Evolutionary conservation across 1,140 invertebrate genomes (phyloP), one percentile per base, ranked within the genome.

Genomic region (Anagrus nilaparvatae): DNA sequence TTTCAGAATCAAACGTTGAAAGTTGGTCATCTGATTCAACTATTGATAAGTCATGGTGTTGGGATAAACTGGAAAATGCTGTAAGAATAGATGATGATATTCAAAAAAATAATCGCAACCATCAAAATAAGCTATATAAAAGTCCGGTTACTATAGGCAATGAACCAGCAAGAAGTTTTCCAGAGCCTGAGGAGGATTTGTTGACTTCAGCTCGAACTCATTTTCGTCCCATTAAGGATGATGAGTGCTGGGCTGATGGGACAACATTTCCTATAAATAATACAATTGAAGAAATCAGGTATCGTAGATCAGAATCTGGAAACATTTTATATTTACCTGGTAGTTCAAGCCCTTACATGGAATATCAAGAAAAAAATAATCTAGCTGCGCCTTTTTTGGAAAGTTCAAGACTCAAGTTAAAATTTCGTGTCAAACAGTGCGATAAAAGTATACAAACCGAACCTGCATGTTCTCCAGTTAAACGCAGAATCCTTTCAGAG

Each of bases 121-220:
- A 59, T 48, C 55, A 60, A 32, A 50, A 54, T 24, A 49, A 55
- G 43, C 50, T 56, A 7, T 52, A 47, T 17, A 61, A 65, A 43
- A 62, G 52, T 45, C 54, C 56, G 33, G 49, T 54, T 33, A 53
- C 52, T 38, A 51, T 44, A 46, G 38, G 43, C 23, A 63, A 60
- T 36, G 59, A 65, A 52, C 48, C 61, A 41, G 47, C 51, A 47
- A 53, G 38, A 35, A 61, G 40, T 44, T 37, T 56, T 54, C 53
- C 58, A 34, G 63, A 70, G 35, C 69, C 72, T 27, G 71, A 81
- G 18, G 81, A 85, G 58, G 78, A 82, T 60, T 60, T 84, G 36
- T 63, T 84, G 18, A 81, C 76, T 10, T 83, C 81, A 2, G 66
- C 74, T 39, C 73, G 75, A 33, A 84, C 82, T 34, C 82, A 85